Base-by-base conservation (phyloP, 2,113 vertebrate species). In the Plecturocebus donacophilus region DNA sequence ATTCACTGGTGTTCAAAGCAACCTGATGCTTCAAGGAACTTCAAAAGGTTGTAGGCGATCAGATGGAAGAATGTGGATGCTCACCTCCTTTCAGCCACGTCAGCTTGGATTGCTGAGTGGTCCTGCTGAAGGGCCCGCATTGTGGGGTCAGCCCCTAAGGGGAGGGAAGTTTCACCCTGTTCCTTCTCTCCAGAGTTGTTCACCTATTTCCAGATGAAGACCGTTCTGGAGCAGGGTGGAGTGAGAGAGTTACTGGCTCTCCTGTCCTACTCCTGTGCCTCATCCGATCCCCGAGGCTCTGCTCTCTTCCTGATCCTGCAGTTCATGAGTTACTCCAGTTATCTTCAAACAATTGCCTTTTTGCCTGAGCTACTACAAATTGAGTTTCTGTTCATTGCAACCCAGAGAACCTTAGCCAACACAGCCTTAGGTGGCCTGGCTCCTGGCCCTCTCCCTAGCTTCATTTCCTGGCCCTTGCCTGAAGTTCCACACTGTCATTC, bases 21-120 rank as follows among this genome's bases (percentile, higher is more conserved):
- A 35, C 52, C 17, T 30, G 38, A 35, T 45, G 71, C 70, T 82
- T 94, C 66, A 35, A 45, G 77, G 71, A 68, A 54, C 27, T 61
- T 92, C 6, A 5, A 73, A 61, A 88, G 17, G 40, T 27, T 40
- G 45, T 42, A 66, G 66, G 42, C 58, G 66, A 58, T 90, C 6
- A 25, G n/a, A 6, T 1, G 21, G 27, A 76, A 54, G 0, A 0
- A 40, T 56, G 23, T 14, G 49, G 17, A 49, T 6, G 30, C 23
- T 49, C 5, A 17, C 1, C 19, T 27, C 21, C 4, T 13, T 1
- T 35, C 17, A 1, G 25, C 58, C 19, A 12, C 20, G 9, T 12
- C 27, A 8, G 45, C 30, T 4, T 42, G 52, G 49, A 40, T 38
- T 35, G 20, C 61, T n/a, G 30, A 30, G 30, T 75, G 70, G 14